Evolutionary conservation across 1,140 invertebrate species (phyloP).

Genomic region (Chironomus tepperi): DNA sequence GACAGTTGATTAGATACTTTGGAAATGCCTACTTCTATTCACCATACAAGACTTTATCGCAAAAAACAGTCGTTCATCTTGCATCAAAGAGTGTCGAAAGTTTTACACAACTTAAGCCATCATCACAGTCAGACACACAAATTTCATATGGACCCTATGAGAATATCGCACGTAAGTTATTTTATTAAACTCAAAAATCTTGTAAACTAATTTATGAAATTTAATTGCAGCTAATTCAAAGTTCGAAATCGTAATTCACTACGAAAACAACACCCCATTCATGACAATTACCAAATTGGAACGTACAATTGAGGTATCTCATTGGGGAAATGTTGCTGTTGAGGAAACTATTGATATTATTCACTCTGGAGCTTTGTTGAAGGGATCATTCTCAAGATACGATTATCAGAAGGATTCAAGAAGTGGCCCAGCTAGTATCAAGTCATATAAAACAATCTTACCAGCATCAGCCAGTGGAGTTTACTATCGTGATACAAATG

Average conservation of each 20-base stretch:
- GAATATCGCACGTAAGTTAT: constrained; percentile 50
- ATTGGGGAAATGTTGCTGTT: constrained; percentile 98
- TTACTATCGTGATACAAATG: constrained; percentile 95
- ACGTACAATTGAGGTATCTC: constrained; percentile 89
- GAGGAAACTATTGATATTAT: constrained; percentile 88
- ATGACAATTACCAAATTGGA: constrained; percentile 79
- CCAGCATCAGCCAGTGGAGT: constrained; percentile 80
- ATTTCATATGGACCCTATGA: constrained; percentile 85
- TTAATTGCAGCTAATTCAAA: constrained; percentile 39
- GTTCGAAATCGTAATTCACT: constrained; percentile 74
- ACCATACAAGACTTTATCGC: constrained; percentile 68
- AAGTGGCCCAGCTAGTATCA: constrained; percentile 76
- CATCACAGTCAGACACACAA: constrained; percentile 62
- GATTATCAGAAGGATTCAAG: constrained; percentile 89
- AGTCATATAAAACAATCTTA: constrained; percentile 85
- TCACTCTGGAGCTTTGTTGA: constrained; percentile 87
- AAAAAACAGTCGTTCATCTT: constrained; percentile 72
- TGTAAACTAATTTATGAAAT: not conserved
- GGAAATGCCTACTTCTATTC: constrained; percentile 79
- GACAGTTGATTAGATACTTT: constrained; percentile 80
- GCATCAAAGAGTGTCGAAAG: constrained; percentile 72
- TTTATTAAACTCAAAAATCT: constrained; percentile 27
- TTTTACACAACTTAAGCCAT: constrained; percentile 80
- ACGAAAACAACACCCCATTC: constrained; percentile 95
- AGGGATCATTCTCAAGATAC: constrained; percentile 91